Percentiles rank a stretch among this genome's conserved stretches.
These are phyloP conservation scores for Doryteuthis pealeii DNA, from an alignment of 1,140 invertebrate species.

Conservation along the genomic window DNA sequence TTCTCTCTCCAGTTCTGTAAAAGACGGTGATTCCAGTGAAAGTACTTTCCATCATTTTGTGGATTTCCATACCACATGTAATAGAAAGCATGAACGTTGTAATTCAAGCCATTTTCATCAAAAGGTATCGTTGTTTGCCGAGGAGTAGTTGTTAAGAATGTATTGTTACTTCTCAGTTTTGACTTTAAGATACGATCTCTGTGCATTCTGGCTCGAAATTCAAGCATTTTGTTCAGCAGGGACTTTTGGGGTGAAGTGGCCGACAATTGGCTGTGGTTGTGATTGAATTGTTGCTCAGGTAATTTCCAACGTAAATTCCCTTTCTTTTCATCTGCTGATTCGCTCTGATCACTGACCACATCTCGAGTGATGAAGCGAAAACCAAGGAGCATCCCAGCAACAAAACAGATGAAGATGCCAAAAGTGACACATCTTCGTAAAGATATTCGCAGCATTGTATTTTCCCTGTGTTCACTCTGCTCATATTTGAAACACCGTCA, in stretches of 20 bases:
- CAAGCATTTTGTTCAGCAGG: slow-evolving; percentile 5
- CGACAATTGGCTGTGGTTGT: not conserved
- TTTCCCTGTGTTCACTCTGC: too few relatives aligned
- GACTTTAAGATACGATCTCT: not conserved
- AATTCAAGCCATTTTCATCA: slow-evolving; percentile 28
- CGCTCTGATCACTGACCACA: not conserved
- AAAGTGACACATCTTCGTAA: slow-evolving; percentile 1
- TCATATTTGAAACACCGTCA: too few relatives aligned
- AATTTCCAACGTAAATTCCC: not conserved
- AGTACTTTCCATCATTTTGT: slow-evolving; percentile 56
- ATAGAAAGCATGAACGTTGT: slow-evolving; percentile 62
- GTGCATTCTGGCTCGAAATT: slow-evolving; percentile 9
- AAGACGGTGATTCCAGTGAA: slow-evolving; percentile 63
- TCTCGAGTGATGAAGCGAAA: slow-evolving; percentile 1
- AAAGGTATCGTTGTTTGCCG: not conserved
- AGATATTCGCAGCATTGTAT: not conserved
- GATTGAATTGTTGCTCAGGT: not conserved
- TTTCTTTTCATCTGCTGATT: not conserved
- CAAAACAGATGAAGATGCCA: slow-evolving; percentile 6
- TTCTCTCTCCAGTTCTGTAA: slow-evolving; percentile 59
- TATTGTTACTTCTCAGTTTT: not conserved
- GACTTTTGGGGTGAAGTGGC: not conserved
- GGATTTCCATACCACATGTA: slow-evolving; percentile 64
- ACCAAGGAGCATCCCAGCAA: slow-evolving; percentile 7
- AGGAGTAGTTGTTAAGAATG: not conserved